A percentile compares a stretch with the other conserved stretches of the same genome.
phyloP scores from a whole-genome alignment of 2,113 vertebrate species.

The Coracopsis vasa region DNA sequence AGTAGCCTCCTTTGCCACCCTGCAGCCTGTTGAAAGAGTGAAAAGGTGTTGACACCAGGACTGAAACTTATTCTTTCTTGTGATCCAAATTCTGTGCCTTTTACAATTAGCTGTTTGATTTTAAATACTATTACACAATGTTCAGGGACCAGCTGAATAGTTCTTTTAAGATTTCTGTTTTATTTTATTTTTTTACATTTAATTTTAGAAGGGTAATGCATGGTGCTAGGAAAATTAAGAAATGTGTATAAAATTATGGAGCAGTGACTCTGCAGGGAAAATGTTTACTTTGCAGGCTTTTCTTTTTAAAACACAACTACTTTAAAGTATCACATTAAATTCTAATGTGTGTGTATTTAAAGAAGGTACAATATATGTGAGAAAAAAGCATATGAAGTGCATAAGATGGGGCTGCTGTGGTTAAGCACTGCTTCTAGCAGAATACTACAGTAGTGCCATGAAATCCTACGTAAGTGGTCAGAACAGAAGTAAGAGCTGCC shows the following conservation, averaged over 20 bases:
- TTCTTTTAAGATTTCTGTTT: neutral
- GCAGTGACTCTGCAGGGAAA: slow-evolving; percentile 39
- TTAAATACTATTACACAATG: neutral
- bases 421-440: slow-evolving; percentile 40
- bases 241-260: slow-evolving; percentile 33
- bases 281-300: slow-evolving; percentile 63
- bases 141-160: neutral
- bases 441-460: slow-evolving; percentile 23
- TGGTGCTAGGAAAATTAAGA: slow-evolving; percentile 48
- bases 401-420: slow-evolving; percentile 26
- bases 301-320: slow-evolving; percentile 44
- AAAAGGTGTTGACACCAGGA: neutral
- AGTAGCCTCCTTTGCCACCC: neutral
- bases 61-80: neutral
- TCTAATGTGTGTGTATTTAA: slow-evolving; percentile 37
- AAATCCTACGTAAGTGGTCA: slow-evolving; percentile 77
- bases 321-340: slow-evolving; percentile 56
- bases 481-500: slow-evolving; percentile 72
- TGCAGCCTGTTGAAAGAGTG: neutral
- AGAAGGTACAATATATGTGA: neutral
- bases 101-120: neutral
- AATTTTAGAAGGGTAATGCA: slow-evolving; percentile 27
- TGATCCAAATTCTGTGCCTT: neutral
- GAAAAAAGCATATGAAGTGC: neutral
- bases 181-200: neutral